Conservation (phyloP, 2,888 invertebrate genomes). For the Tetragonisca angustula region DNA sequence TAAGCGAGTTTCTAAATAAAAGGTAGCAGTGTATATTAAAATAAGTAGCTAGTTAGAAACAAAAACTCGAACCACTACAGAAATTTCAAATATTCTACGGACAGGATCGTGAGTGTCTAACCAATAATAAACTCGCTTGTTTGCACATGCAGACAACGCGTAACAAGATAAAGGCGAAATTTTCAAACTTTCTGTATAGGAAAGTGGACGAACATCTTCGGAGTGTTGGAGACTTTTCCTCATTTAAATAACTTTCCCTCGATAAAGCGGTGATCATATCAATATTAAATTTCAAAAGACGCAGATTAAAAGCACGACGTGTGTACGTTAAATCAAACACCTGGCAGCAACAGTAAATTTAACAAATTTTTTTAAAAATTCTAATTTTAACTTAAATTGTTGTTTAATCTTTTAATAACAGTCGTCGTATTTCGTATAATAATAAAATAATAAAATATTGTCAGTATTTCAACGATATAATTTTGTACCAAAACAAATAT, state of each 20-base stretch:
- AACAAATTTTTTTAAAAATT: not conserved
- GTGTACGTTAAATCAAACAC: no score
- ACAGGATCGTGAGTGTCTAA: not conserved
- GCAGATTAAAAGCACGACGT: not conserved
- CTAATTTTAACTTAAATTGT: no score
- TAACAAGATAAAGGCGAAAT: not conserved
- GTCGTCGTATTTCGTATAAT: no score
- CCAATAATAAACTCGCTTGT: not conserved
- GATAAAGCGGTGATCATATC: not conserved
- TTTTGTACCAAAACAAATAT: no score
- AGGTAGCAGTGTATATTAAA: not conserved
- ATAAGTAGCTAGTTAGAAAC: not conserved
- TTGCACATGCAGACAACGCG: not conserved
- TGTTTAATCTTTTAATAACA: no score
- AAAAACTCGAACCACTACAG: not conserved
- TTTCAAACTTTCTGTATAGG: not conserved
- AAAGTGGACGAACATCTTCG: not conserved
- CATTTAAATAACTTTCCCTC: not conserved
- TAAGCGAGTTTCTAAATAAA: not conserved
- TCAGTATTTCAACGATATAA: no score
- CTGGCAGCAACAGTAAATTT: not conserved
- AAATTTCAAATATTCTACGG: no score
- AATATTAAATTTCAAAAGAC: not conserved
- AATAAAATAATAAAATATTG: no score
- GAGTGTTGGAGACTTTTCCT: not conserved